Evolutionary conservation across 1,140 invertebrate species (phyloP).

Genomic region (Bombus soroeensis): DNA sequence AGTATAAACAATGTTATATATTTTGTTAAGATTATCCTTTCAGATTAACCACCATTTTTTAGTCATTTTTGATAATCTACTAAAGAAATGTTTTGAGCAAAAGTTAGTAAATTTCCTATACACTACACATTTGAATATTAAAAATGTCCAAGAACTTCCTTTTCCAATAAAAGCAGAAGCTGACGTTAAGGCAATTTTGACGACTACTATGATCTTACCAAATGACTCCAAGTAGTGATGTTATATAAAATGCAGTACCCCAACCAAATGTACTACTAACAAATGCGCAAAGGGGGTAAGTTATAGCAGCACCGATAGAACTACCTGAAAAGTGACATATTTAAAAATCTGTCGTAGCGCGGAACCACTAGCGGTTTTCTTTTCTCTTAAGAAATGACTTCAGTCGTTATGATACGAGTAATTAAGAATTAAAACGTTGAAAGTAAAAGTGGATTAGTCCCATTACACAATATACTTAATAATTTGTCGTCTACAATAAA

Average conservation of each 20-base stretch:
- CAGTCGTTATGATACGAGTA: not conserved
- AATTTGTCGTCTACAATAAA: not conserved
- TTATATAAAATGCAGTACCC: slow-evolving; percentile 90
- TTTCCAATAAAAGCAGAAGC: no score
- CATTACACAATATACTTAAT: no score
- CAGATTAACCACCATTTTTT: no score
- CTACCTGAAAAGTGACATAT: slow-evolving; percentile 81
- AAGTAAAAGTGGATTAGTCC: no score
- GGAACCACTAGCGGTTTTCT: not conserved
- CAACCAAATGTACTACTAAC: slow-evolving; percentile 87
- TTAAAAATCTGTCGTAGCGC: not conserved
- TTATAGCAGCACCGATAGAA: slow-evolving; percentile 87
- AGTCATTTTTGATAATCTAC: no score
- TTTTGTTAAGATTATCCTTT: no score
- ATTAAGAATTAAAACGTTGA: not conserved
- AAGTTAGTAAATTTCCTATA: no score
- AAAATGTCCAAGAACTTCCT: no score
- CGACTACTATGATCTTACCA: slow-evolving; percentile 83
- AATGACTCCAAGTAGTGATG: slow-evolving; percentile 85
- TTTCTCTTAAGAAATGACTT: not conserved
- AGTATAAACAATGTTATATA: not conserved
- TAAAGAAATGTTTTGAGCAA: no score
- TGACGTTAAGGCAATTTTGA: no score
- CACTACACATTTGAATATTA: no score
- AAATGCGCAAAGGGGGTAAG: slow-evolving; percentile 87